Evolutionary conservation across 64 coral and sea anemone genomes (phyloP).

Genomic region (Catalaphyllia jardinei): DNA sequence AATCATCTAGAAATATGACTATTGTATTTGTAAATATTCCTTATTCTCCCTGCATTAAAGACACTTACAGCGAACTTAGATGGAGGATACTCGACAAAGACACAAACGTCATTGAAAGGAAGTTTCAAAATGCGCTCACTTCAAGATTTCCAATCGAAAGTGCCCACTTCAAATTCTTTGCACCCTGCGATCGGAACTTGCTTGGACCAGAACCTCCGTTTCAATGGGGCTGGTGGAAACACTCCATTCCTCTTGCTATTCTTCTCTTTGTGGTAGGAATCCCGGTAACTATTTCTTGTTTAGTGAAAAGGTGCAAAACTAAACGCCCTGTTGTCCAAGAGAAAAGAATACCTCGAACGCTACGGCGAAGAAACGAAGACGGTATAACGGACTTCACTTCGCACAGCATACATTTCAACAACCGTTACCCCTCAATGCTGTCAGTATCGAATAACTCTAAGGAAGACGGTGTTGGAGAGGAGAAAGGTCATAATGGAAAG

Average conservation of each 20-base stretch:
- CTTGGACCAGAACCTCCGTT: constrained; percentile 5
- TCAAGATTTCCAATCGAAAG: constrained; percentile 49
- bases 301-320: constrained; percentile 33
- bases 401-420: constrained; percentile 63
- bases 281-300: constrained; percentile 74
- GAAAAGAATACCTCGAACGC: constrained; percentile 4
- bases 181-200: constrained; percentile 45
- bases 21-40: constrained; percentile 63
- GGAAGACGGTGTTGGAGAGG: constrained; percentile 41
- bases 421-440: constrained; percentile 56
- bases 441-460: constrained; percentile 44
- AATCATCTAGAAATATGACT: constrained; percentile 26
- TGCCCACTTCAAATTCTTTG: constrained; percentile 61
- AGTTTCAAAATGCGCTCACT: constrained; percentile 69
- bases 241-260: constrained; percentile 61
- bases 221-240: constrained; percentile 75
- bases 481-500: not conserved
- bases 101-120: constrained; percentile 3
- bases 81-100: constrained; percentile 32
- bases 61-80: constrained; percentile 35
- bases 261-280: constrained; percentile 62
- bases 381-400: constrained; percentile 38
- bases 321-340: constrained; percentile 31
- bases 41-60: constrained; percentile 66
- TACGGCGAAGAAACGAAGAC: constrained; percentile 37